A percentile compares a stretch with the other conserved stretches of the same genome.
Conservation (phyloP, 1,140 invertebrate genomes). For the Papilio polytes region DNA sequence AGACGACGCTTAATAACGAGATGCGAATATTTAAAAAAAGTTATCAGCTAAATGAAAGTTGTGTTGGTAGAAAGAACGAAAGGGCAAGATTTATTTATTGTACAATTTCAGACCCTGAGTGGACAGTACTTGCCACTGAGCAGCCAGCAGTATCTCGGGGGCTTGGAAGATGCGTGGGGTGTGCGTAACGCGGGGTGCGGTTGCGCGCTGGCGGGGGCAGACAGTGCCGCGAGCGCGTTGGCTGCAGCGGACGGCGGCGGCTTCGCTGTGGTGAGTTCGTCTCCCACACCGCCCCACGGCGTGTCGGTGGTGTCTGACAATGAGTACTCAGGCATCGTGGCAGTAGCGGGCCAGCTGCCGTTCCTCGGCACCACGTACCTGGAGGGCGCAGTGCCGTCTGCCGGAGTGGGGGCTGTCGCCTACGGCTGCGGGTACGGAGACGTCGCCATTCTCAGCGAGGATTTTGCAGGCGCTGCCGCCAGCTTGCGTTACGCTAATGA, state of each 20-base stretch:
- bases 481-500: neutral
- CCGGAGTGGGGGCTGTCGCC: neutral
- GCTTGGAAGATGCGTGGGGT: neutral
- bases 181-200: neutral
- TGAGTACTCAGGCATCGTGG: neutral
- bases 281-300: too few species aligned
- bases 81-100: too few species aligned
- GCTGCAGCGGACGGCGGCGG: too few species aligned
- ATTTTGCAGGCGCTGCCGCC: neutral
- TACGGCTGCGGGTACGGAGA: constrained; percentile 1
- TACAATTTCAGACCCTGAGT: neutral
- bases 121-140: neutral
- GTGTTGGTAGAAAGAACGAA: neutral
- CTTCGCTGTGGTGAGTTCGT: neutral
- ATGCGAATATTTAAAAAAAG: neutral
- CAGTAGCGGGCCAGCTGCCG: neutral
- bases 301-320: too few species aligned
- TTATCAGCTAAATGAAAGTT: too few species aligned
- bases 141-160: neutral
- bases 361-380: constrained; percentile 2
- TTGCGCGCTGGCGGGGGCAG: neutral
- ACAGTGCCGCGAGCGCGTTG: neutral
- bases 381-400: constrained; percentile 4
- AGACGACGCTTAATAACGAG: neutral
- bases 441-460: neutral